These are phyloP conservation scores for Autographa pulchrina DNA, from an alignment of 2,888 invertebrate genomes.

Conservation along the genomic window DNA sequence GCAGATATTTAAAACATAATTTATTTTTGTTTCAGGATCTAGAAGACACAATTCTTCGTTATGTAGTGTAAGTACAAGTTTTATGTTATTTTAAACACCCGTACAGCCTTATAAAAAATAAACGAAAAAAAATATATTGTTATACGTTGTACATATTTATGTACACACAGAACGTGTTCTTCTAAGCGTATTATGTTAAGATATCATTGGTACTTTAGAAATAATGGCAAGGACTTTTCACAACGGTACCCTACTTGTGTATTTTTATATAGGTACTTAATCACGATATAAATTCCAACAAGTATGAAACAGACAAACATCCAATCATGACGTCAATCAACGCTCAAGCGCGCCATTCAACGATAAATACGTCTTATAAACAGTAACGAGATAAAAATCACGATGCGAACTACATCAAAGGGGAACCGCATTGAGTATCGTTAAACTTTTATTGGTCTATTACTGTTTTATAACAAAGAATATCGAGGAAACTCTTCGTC, in stretches of 20 bases:
- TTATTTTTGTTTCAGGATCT: slow-evolving; percentile 61
- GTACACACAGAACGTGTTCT: too few relatives aligned
- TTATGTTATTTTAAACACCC: not conserved
- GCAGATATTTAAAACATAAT: not conserved
- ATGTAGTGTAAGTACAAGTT: slow-evolving; percentile 68
- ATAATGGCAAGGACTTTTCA: too few relatives aligned
- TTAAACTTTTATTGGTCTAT: slow-evolving; percentile 74
- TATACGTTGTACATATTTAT: too few relatives aligned
- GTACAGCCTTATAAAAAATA: too few relatives aligned
- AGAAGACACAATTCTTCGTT: slow-evolving; percentile 41
- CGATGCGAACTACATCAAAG: slow-evolving; percentile 55
- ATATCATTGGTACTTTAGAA: too few relatives aligned
- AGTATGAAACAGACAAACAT: not conserved
- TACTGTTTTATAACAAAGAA: slow-evolving; percentile 78
- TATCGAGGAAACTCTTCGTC: slow-evolving; percentile 66
- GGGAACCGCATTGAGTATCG: slow-evolving; percentile 63
- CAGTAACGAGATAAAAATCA: slow-evolving; percentile 57
- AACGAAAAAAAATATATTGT: too few relatives aligned
- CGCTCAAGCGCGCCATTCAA: slow-evolving; percentile 17
- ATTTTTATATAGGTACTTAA: too few relatives aligned
- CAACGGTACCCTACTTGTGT: too few relatives aligned
- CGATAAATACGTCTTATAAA: slow-evolving; percentile 54
- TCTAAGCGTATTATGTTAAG: too few relatives aligned
- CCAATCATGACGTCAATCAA: slow-evolving; percentile 17
- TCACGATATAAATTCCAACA: too few relatives aligned